These are phyloP conservation scores for Mareca strepera DNA, from an alignment of 2,797 vertebrate genomes.

Conservation along the genomic window DNA sequence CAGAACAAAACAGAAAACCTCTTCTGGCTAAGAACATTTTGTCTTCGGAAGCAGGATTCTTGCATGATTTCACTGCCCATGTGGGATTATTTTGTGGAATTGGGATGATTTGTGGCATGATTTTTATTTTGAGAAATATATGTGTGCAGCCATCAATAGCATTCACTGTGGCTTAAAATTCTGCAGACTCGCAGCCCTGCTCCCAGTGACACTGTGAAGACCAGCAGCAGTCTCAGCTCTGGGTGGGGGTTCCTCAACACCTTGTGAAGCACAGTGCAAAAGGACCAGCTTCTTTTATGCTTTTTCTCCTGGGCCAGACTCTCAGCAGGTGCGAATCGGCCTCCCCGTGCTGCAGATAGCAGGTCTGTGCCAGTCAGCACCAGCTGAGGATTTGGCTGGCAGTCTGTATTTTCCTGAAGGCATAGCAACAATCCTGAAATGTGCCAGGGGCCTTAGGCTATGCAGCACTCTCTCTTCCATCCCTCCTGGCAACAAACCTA, in stretches of 20 bases:
- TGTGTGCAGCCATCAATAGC: background rate
- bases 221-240: background rate
- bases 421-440: background rate
- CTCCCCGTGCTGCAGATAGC: background rate
- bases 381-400: background rate
- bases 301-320: background rate
- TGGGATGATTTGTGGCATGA: background rate
- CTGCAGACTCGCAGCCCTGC: background rate
- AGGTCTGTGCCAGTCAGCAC: background rate
- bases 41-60: background rate
- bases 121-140: background rate
- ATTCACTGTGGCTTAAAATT: background rate
- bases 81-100: background rate
- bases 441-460: background rate
- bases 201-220: fast-evolving
- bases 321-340: background rate
- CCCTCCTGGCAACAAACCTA: background rate
- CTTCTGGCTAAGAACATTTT: background rate
- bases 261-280: background rate
- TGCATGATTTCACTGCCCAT: background rate
- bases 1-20: background rate
- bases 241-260: background rate
- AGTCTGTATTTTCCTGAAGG: background rate
- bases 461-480: background rate
- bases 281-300: background rate